Evolutionary conservation across 1,140 invertebrate genomes (phyloP), one percentile per base, ranked within the genome.

Genomic region (Geopemphigus sp.): DNA sequence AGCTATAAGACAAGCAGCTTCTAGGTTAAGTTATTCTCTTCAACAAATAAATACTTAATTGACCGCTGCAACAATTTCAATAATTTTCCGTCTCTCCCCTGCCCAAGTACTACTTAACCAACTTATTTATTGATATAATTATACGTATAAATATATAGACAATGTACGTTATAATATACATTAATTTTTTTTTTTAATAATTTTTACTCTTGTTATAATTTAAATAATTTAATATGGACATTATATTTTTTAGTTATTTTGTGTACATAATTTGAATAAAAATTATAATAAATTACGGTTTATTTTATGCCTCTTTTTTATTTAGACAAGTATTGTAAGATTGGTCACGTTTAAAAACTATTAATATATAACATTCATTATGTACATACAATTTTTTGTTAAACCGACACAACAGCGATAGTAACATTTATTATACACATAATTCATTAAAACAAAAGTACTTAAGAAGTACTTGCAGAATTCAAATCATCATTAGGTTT

Each of bases 101-200:
- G 8, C 32, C 32, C 32, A 39, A 4, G 1, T 24, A 22, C 57
- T 78, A 78, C 8, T 47, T 26, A 76, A 76, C 24, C 50, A 57
- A 76, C 39, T 47, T 61, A 78, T 78, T 78, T 78, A 78, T 63
- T 72, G 29, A 53, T 54, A 72, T 53, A n/a, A 54, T 72, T 72
- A 53, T 54, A 54, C 15, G 19, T 54, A 63, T n/a, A 63, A 63
- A 63, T 32, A 29, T 17, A 26, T 63, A 76, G 22, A 76, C 32
- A 1, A 54, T 39, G 19, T 56, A 54, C 56, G 29, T 29, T n/a
- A 22, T 29, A 47, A 22, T 22, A n/a, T 73, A 73, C 10, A 76
- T 22, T 57, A 57, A 45, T 47, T 78, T 78, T 61, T 24, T 76
- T 59, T 45, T 29, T 61, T 50, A 63, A 61, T 39, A 78, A 78